Evolutionary conservation across 1,140 invertebrate genomes (phyloP), one percentile per base, ranked within the genome.

Genomic region (Nebria ingens): DNA sequence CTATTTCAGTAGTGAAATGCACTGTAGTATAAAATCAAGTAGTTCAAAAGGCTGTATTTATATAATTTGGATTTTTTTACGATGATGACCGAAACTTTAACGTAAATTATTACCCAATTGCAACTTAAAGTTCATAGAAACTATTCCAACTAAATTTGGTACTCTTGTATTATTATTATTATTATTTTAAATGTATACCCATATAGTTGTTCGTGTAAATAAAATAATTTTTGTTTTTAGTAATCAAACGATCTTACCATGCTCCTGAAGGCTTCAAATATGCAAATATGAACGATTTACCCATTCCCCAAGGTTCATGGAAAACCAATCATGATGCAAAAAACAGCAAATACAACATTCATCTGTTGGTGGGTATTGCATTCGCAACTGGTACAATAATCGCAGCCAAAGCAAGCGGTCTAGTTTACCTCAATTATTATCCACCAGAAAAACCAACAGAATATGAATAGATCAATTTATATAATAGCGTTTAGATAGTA

Each of bases 251-350:
- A 17, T 11, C 6, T 9, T 45, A 45, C 15, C 40, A 45, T 17
- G 40, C 6, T 11, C 50, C 9, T 9, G 40, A 17, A 12, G 40
- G 17, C 17, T 45, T 45, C 17, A 61, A 69, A 53, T 56, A 58
- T 2, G 65, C 79, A 15, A 79, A 73, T 12, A 80, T 87, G 78
- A 83, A 89, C 64, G 86, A 90, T 61, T 64, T 89, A 64, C 83
- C 84, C 2, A 75, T 81, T 13, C 86, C 87, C 2, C 70, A 75
- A 51, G 87, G 87, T 20, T 81, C 80, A 11, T 91, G 87, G 87
- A 72, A 85, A 62, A 78, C 82, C 17, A 64, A 78, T 22, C 67
- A 87, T 65, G 76, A 82, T 54, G 75, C 77, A 21, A 76, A 75
- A 22, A 81, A 89, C 60, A 71, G 72, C 53, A 81, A 77, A 64